phyloP scores from a whole-genome alignment of 2,888 invertebrate species.

The Apodemia mormo region DNA sequence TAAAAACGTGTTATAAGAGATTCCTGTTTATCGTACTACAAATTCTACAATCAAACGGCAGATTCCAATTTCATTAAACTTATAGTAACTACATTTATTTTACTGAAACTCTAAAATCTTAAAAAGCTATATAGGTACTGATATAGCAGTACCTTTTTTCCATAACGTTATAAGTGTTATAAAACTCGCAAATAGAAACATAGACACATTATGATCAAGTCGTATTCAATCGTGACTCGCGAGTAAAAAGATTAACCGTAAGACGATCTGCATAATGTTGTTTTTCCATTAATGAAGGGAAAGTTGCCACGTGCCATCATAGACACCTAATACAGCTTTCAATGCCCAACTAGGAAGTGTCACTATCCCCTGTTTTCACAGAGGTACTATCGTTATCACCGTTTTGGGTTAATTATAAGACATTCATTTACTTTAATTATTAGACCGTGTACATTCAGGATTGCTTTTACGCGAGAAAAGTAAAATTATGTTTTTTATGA shows the following conservation, averaged over 20 bases:
- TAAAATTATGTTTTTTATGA: slow-evolving; percentile 7
- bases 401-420: slow-evolving; percentile 18
- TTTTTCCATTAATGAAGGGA: slow-evolving; percentile 75
- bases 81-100: no score
- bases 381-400: neutral
- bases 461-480: slow-evolving; percentile 2
- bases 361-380: slow-evolving; percentile 32
- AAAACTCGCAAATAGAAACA: no score
- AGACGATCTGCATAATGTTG: slow-evolving; percentile 59
- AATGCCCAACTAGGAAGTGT: slow-evolving; percentile 68
- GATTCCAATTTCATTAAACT: no score
- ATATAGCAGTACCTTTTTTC: no score
- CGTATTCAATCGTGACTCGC: neutral
- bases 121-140: no score
- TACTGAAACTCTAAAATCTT: no score
- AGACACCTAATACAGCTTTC: slow-evolving; percentile 74
- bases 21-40: no score
- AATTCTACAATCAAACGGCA: no score
- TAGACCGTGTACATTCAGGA: slow-evolving; percentile 18
- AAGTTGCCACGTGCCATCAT: slow-evolving; percentile 72
- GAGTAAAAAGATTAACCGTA: slow-evolving; percentile 58
- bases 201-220: no score
- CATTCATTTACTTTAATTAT: slow-evolving; percentile 12
- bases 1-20: no score
- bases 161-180: no score